Percentiles rank a stretch among this genome's conserved stretches.
phyloP scores from a whole-genome alignment of 2,113 vertebrate genomes.

The Bos javanicus region DNA sequence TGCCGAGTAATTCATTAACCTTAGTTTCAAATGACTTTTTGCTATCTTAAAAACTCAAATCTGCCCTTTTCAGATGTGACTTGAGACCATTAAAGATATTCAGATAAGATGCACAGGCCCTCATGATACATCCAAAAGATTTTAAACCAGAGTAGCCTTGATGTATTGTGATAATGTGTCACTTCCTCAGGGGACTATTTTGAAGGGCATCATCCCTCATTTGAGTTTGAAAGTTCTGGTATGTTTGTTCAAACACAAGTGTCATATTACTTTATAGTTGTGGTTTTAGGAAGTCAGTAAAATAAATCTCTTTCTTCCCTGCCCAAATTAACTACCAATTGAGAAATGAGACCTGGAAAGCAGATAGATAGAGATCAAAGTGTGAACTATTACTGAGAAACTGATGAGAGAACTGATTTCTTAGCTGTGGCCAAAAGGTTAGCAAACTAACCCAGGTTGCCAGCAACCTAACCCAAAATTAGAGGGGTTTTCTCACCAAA shows the following conservation, averaged over 20 bases:
- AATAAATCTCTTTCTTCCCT: slow-evolving; percentile 27
- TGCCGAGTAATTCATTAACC: neutral
- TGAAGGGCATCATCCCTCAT: slow-evolving; percentile 15
- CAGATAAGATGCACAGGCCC: neutral
- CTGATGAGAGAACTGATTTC: neutral
- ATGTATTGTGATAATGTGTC: neutral
- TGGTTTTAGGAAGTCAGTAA: slow-evolving; percentile 33
- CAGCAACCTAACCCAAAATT: neutral
- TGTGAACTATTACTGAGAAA: neutral
- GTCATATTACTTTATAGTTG: slow-evolving; percentile 13
- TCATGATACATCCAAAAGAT: neutral
- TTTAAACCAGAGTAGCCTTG: neutral
- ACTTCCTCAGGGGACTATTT: neutral
- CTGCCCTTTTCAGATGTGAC: neutral
- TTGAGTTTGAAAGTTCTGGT: neutral
- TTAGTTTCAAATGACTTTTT: neutral
- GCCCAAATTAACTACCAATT: neutral
- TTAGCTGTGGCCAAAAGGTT: neutral
- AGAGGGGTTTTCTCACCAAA: neutral
- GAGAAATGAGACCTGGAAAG: slow-evolving; percentile 27
- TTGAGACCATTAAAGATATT: neutral
- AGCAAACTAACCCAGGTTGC: neutral
- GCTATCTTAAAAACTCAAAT: neutral
- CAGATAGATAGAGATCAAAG: neutral
- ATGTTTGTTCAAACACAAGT: neutral